Base-by-base conservation (phyloP, 92 coral and sea anemone genomes). In the Umimayanthus kanabou region DNA sequence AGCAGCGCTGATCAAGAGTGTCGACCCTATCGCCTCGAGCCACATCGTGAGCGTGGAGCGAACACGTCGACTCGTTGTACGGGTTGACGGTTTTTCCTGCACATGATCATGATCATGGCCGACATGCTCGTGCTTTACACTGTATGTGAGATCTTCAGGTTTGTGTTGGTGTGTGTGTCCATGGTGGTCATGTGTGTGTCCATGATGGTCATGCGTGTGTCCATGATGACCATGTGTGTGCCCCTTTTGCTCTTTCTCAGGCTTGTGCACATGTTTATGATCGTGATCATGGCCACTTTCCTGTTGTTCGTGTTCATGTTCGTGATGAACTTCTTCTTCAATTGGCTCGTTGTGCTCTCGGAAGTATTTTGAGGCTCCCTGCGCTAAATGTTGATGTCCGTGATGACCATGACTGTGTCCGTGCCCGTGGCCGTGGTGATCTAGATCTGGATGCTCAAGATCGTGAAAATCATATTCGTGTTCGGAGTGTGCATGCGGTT, bases 1-100 rank as follows among this genome's bases (percentile, higher is more conserved):
- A 29, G 99, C 99, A n/a, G 99, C 99, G 77, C 99, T 97, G 88
- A 97, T 97, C 75, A 97, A 89, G 23, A 97, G 65, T 1, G 99
- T 97, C 4, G 99, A 95, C n/a, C 89, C 92, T 23, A 97, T 86
- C 2, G 99, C 99, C 57, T 97, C 94, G 2, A 94, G 80, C 99
- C 99, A 97, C 45, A 93, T 93, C 22, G 89, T 73, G 8, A 91
- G 7, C 67, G 93, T 91, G 80, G 89, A 93, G 39, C 97, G 93
- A 84, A 61, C 75, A 79, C 87, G 58, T 69, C 77, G 53, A 43
- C 87, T 71, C 25, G 66, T 67, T 30, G 39, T 71, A n/a, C 70
- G 80, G 28, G 79, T 75, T 23, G 86, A 88, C 80, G 86, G 80
- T 57, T 90, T 89, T 55, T 83, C 81, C 58, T 92, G 78, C 49